Evolutionary conservation across 2,797 vertebrate species (phyloP).

Genomic region (Tokudaia muenninki): DNA sequence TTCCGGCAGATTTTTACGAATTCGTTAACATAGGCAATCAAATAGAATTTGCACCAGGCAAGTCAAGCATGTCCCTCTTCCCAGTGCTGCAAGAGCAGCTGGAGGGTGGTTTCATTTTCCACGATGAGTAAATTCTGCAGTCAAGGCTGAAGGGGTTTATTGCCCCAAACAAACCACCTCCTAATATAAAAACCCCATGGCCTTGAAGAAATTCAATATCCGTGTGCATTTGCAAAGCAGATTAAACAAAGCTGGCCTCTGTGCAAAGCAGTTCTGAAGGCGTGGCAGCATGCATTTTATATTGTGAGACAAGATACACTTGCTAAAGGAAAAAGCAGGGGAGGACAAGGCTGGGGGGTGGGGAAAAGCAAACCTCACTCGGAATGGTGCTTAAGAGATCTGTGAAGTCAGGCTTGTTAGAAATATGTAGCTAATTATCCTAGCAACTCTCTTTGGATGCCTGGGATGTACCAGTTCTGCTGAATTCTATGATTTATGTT

Average conservation of each 20-base stretch:
- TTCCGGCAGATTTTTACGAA: constrained; percentile 35
- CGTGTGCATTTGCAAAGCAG: constrained; percentile 43
- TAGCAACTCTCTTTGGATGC: constrained; percentile 12
- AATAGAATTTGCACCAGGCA: constrained; percentile 51
- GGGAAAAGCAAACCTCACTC: constrained; percentile 55
- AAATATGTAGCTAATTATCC: constrained; percentile 49
- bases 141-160: constrained; percentile 69
- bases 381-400: constrained; percentile 16
- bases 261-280: constrained; percentile 53
- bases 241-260: constrained; percentile 71
- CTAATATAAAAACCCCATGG: constrained; percentile 63
- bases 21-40: constrained; percentile 27
- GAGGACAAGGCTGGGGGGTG: constrained; percentile 11
- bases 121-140: constrained; percentile 56
- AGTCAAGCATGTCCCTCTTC: background rate
- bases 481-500: constrained; percentile 45
- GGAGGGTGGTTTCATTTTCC: constrained; percentile 41
- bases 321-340: background rate
- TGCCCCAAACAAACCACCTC: constrained; percentile 64
- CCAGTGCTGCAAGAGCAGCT: background rate
- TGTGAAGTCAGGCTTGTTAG: constrained; percentile 1
- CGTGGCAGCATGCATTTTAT: background rate
- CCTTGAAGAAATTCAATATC: constrained; percentile 71
- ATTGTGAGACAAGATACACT: constrained; percentile 38
- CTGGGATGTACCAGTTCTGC: constrained; percentile 29